These are phyloP conservation scores for Sporophila hypoxantha DNA, from an alignment of 2,113 vertebrate species.

Conservation along the genomic window DNA sequence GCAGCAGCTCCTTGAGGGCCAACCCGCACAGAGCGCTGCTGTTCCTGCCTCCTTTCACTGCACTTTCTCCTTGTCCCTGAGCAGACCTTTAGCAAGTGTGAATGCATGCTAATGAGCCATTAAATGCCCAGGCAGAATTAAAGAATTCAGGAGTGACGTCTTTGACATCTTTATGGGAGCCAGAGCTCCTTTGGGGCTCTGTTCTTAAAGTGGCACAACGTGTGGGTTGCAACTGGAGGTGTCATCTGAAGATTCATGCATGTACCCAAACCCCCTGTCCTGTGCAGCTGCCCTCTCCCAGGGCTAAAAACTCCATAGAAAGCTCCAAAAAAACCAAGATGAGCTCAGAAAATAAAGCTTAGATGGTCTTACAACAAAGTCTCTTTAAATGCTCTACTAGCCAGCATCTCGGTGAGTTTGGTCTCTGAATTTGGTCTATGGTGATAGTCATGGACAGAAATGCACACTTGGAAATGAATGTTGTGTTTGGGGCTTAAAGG, in stretches of 20 bases:
- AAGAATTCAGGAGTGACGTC: conserved; percentile 11
- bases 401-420: neutral
- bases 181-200: neutral
- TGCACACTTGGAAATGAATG: neutral
- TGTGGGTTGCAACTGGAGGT: accelerated
- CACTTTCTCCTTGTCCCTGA: neutral
- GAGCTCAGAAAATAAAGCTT: neutral
- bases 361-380: neutral
- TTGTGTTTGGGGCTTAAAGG: neutral
- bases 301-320: accelerated
- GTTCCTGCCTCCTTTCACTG: conserved; percentile 36
- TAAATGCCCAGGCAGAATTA: conserved; percentile 19
- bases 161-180: neutral
- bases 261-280: accelerated
- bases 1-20: neutral
- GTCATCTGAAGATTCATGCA: neutral
- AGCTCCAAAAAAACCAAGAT: neutral
- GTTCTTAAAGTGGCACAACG: neutral
- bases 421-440: neutral
- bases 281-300: neutral
- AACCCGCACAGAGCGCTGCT: neutral
- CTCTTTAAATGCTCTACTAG: neutral
- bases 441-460: neutral
- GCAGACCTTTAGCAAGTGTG: neutral
- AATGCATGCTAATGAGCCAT: conserved; percentile 55